phyloP scores from a whole-genome alignment of 2,113 vertebrate genomes.

The Muscicapa adusta region DNA sequence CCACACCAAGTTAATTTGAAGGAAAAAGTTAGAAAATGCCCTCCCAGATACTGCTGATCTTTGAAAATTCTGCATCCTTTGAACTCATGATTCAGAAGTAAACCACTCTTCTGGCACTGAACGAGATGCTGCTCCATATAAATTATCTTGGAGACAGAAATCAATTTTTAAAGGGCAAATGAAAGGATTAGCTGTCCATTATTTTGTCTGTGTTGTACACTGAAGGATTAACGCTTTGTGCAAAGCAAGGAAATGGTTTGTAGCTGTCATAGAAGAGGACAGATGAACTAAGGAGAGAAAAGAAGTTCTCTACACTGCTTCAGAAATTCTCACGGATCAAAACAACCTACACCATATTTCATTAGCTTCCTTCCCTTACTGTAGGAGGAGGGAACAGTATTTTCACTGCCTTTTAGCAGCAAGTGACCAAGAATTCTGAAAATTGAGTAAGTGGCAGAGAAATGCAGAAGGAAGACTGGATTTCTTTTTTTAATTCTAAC shows the following conservation, averaged over 20 bases:
- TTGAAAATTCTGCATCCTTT: background rate
- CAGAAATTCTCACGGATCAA: background rate
- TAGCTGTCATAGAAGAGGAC: background rate
- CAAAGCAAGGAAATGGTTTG: background rate
- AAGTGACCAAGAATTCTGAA: background rate
- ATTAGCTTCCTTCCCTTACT: background rate
- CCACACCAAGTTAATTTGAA: background rate
- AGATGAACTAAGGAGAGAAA: background rate
- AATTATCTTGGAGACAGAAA: background rate
- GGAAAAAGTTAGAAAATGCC: background rate
- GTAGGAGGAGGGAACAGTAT: background rate
- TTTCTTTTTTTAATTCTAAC: background rate
- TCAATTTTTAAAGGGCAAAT: conserved; percentile 30
- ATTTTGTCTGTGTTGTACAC: background rate
- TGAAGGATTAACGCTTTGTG: background rate
- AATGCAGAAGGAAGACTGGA: background rate
- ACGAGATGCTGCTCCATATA: background rate
- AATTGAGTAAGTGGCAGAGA: background rate
- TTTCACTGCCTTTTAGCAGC: background rate
- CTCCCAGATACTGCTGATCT: background rate
- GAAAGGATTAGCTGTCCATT: background rate
- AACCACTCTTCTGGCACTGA: background rate
- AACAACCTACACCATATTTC: background rate
- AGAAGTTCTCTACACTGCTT: background rate
- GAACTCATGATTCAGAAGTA: background rate